phyloP scores from a whole-genome alignment of 2,797 vertebrate species.

The Limosa lapponica region DNA sequence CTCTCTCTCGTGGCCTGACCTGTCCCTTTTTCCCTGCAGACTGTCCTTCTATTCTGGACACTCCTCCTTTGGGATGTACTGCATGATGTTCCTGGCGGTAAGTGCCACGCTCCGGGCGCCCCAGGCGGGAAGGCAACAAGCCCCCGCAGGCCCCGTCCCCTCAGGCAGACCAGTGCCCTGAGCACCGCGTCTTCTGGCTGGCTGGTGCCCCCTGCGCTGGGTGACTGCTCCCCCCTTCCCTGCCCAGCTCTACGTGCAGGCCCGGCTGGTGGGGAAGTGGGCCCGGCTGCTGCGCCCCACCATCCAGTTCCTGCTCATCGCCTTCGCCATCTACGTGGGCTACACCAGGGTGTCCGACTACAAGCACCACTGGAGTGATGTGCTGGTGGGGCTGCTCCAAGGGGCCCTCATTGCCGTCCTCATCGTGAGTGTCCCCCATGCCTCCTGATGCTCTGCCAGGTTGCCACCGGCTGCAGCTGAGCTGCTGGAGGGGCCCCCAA shows the following conservation, averaged over 20 bases:
- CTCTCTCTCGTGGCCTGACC: accelerated
- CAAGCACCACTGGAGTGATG: slow-evolving; percentile 95
- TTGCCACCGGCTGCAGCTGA: neutral
- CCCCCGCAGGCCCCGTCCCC: accelerated
- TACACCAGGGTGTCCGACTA: slow-evolving; percentile 92
- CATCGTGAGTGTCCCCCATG: slow-evolving; percentile 78
- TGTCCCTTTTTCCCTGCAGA: slow-evolving; percentile 21
- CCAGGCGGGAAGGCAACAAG: accelerated
- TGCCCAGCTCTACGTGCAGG: slow-evolving; percentile 89
- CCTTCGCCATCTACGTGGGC: slow-evolving; percentile 91
- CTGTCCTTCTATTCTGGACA: slow-evolving; percentile 83
- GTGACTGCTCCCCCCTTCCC: neutral
- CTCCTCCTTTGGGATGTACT: slow-evolving; percentile 84
- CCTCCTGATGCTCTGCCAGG: accelerated
- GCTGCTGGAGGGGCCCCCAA: accelerated
- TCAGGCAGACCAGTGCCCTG: accelerated
- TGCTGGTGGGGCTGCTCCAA: slow-evolving; percentile 89
- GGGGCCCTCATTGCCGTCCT: slow-evolving; percentile 88
- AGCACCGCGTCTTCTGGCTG: accelerated
- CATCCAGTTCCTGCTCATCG: slow-evolving; percentile 91
- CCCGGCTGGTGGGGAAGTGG: slow-evolving; percentile 87
- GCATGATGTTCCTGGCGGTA: slow-evolving; percentile 82
- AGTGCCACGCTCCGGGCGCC: neutral
- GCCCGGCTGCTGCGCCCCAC: slow-evolving; percentile 89
- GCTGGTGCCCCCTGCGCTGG: neutral